Conservation (phyloP, 2,888 invertebrate species). For the Mesochorus sp. region DNA sequence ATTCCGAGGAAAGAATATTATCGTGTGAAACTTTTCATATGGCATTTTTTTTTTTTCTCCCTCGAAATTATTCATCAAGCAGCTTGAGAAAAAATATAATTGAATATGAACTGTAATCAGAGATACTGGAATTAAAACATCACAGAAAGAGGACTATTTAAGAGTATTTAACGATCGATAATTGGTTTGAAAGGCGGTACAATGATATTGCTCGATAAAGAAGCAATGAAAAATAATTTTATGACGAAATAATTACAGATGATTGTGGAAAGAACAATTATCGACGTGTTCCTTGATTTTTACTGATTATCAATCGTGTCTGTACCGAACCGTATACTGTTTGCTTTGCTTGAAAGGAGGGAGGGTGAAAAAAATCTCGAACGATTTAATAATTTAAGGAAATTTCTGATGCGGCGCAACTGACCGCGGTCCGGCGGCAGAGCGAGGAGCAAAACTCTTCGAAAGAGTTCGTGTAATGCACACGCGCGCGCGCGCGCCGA, state of each 20-base stretch:
- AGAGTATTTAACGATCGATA: too few species aligned
- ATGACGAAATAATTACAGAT: neutral
- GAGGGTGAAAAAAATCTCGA: neutral
- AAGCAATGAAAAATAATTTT: neutral
- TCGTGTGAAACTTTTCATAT: neutral
- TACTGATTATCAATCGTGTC: too few species aligned
- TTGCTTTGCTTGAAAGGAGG: too few species aligned
- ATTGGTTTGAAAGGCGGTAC: too few species aligned
- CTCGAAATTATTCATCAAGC: too few species aligned
- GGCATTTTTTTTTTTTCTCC: slow-evolving; percentile 3
- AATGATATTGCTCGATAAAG: too few species aligned
- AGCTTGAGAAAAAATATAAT: too few species aligned
- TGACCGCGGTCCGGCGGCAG: slow-evolving; percentile 37
- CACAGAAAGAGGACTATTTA: too few species aligned
- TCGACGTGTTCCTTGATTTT: too few species aligned
- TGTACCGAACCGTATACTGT: too few species aligned
- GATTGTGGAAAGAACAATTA: neutral
- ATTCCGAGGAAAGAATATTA: slow-evolving; percentile 24
- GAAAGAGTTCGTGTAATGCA: slow-evolving; percentile 56
- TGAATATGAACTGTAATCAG: too few species aligned
- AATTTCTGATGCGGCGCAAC: neutral
- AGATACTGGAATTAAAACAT: too few species aligned
- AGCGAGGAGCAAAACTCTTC: slow-evolving; percentile 36
- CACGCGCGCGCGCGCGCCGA: slow-evolving; percentile 54
- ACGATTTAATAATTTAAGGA: slow-evolving; percentile 5